Base-by-base conservation (phyloP, 2,797 vertebrate genomes). In the Falco cherrug region DNA sequence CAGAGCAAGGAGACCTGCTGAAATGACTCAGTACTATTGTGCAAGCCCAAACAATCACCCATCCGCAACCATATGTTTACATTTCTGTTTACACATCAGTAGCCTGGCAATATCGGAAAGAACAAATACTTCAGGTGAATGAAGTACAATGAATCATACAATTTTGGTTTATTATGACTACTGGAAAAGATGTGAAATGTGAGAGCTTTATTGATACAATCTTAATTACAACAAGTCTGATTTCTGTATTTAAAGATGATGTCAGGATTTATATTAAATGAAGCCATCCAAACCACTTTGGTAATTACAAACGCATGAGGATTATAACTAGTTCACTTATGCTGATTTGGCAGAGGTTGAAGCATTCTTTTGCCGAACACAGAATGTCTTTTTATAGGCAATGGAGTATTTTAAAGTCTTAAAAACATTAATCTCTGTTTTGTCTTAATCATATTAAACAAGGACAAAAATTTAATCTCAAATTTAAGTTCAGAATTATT, bases 1-100 rank as follows among this genome's bases (percentile, higher is more conserved):
- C 8, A 4, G 92, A 92, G 87, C 78, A 68, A 89, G 89, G 93
- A 95, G 95, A 75, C 71, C 94, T 95, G 80, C 82, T 95, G 54
- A 33, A 53, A n/a, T 92, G 84, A 93, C 59, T 95, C 93, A 80
- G 50, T 45, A 10, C 68, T 93, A 73, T 78, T 93, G 93, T 91
- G 85, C 74, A 94, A 96, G 87, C 61, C 77, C 75, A 69, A 92
- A 90, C 84, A 85, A 95, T 91, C 31, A 43, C 61, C 68, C 35
- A 22, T 2, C 87, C 60, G 24, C 71, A 33, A 71, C 61, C 25
- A 69, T 18, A 13, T 63, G 70, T 89, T 93, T 91, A 87, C 85
- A 90, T 53, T 82, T 78, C 84, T 93, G 78, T 94, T 93, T 90
- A 87, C 41, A 90, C 60, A 61, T 19, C 93, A 77, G 87, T 68